A percentile compares a stretch with the other conserved stretches of the same genome.
phyloP scores from a whole-genome alignment of 2,113 vertebrate genomes.

The Gambusia holbrooki region DNA sequence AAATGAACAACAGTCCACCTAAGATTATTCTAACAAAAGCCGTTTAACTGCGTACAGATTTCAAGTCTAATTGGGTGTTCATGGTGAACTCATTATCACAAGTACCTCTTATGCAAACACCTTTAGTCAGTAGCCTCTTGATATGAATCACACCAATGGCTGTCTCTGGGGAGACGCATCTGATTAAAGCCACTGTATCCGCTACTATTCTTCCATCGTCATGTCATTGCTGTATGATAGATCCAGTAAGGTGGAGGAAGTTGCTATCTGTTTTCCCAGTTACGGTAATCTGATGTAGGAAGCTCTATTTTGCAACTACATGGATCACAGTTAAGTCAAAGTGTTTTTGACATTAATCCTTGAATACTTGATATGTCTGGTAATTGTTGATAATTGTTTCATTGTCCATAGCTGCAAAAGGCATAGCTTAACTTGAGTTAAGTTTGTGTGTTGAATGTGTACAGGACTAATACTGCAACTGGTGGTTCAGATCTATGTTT shows the following conservation, averaged over 20 bases:
- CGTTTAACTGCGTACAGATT: conserved; percentile 14
- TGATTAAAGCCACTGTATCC: conserved; percentile 24
- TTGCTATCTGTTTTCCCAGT: not conserved
- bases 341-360: too few species aligned
- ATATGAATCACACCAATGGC: conserved; percentile 47
- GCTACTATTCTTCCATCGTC: not conserved
- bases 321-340: not conserved
- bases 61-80: conserved; percentile 39
- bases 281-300: not conserved
- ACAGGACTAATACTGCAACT: too few species aligned
- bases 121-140: conserved; percentile 40
- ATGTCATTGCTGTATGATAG: too few species aligned
- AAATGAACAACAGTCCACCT: not conserved
- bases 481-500: too few species aligned
- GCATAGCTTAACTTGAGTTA: not conserved
- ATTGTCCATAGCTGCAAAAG: not conserved
- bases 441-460: too few species aligned
- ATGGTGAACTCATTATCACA: conserved; percentile 41
- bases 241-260: not conserved
- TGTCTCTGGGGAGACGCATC: conserved; percentile 14
- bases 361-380: not conserved
- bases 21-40: conserved; percentile 28
- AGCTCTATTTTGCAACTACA: not conserved
- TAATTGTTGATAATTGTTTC: not conserved
- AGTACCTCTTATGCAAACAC: conserved; percentile 50